Evolutionary conservation across 1,140 invertebrate species (phyloP).

Genomic region (Lasioglossum albipes): DNA sequence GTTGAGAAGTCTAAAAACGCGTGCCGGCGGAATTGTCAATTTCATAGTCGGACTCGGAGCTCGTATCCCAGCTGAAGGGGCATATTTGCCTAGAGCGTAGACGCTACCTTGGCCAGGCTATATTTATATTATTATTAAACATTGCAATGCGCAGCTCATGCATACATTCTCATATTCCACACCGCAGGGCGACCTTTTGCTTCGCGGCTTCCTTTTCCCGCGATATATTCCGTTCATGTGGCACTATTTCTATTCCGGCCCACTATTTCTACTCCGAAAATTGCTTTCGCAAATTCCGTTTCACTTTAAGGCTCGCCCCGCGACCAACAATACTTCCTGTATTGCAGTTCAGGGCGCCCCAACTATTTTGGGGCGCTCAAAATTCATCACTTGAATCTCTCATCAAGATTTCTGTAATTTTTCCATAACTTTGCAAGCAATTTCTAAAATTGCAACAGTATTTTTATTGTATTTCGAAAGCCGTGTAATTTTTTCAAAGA

Average conservation of each 20-base stretch:
- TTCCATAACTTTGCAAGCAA: too few species aligned
- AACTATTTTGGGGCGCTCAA: neutral
- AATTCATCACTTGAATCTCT: too few species aligned
- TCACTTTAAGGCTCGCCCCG: too few species aligned
- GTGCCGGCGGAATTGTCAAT: constrained; percentile 66
- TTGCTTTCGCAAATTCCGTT: neutral
- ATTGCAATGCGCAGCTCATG: constrained; percentile 70
- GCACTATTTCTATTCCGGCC: constrained; percentile 21
- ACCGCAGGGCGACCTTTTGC: constrained; percentile 35
- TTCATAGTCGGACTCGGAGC: constrained; percentile 65
- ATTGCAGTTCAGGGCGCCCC: neutral
- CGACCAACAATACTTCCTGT: neutral
- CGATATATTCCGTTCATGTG: constrained; percentile 52
- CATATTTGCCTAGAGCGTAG: constrained; percentile 51
- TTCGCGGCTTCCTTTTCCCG: constrained; percentile 20
- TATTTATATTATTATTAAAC: constrained; percentile 77
- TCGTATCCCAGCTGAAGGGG: constrained; percentile 57
- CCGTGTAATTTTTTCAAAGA: too few species aligned
- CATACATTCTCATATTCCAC: constrained; percentile 72
- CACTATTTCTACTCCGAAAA: neutral
- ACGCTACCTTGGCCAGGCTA: constrained; percentile 44
- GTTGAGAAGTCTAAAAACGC: neutral
- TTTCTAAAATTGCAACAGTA: too few species aligned
- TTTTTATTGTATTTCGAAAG: too few species aligned
- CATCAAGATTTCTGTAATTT: too few species aligned